A percentile compares a stretch with the other conserved stretches of the same genome.
Evolutionary conservation across 2,797 vertebrate species (phyloP).

Genomic region (Siniperca obscura): DNA sequence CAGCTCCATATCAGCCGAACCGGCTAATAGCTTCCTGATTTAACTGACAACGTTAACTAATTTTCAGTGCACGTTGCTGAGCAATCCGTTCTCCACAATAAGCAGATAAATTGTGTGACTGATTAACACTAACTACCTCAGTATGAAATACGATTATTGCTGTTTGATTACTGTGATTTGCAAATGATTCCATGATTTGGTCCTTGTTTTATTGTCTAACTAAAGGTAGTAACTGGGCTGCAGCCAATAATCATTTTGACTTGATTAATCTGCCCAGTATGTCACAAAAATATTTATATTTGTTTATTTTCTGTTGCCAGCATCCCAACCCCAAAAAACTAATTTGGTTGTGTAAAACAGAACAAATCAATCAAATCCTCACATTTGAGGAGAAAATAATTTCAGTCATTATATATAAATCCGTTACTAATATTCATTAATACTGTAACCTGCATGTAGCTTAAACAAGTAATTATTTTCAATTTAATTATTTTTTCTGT

Average conservation of each 20-base stretch:
- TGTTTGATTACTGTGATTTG: not conserved
- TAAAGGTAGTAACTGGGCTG: not conserved
- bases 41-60: slow-evolving; percentile 10
- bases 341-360: not conserved
- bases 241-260: not conserved
- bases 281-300: too few relatives aligned
- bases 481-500: not conserved
- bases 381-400: not conserved
- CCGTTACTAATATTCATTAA: not conserved
- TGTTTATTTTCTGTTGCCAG: not conserved
- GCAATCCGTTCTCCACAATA: not conserved
- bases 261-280: not conserved
- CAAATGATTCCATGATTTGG: not conserved
- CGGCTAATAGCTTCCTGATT: not conserved
- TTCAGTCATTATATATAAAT: too few relatives aligned
- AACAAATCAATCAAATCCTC: not conserved
- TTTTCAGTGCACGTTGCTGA: not conserved
- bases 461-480: not conserved
- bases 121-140: not conserved
- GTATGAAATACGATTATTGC: not conserved
- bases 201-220: not conserved
- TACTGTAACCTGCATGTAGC: not conserved
- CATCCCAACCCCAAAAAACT: not conserved
- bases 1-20: not conserved
- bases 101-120: not conserved